Base-by-base conservation (phyloP, 2,888 invertebrate genomes). In the Epiblema foenella region DNA sequence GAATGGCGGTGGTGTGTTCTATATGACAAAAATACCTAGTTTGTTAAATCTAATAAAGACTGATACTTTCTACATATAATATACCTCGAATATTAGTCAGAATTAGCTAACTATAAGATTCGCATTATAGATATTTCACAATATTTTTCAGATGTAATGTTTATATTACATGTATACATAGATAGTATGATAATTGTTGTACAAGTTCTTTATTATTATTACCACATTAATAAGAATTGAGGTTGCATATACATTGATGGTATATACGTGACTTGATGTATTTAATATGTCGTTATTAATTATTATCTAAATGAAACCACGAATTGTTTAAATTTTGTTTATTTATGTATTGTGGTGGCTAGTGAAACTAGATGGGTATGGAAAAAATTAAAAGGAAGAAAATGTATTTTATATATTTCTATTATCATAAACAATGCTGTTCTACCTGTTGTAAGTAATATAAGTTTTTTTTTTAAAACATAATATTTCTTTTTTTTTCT, bases 41-140 rank as follows among this genome's bases (percentile, higher is more conserved):
- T 46, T 62, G 12, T 33, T 62, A 62, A 51, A 51, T 17, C n/a
- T 49, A 8, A 33, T 29, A 33, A 62, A 62, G 62, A 62, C 62
- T 62, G 62, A 62, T 51, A 51, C n/a, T 49, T 18, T 51, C 18
- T 62, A 62, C 29, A n/a, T 46, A 42, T 24, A 33, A 62, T 62
- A 29, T 62, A 62, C 62, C 62, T 62, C 49, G 60, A 62, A 33
- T 17, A 33, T 29, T 51, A 62, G 62, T 62, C 62, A 62, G 49
- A 51, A 62, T n/a, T 33, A 33, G 51, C 33, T 33, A 62, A 33
- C 33, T 62, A 49, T 54, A 54, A 15, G 46, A 8, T 11, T 10
- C 60, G 11, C 24, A 29, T n/a, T 60, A 49, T 24, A 60, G 46
- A 42, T 59, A 11, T 29, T 29, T 46, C 60, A 60, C 60, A 60